Percentiles rank a stretch among this genome's conserved stretches.
Conservation (phyloP, 2,797 vertebrate genomes). For the Esox masquinongy region DNA sequence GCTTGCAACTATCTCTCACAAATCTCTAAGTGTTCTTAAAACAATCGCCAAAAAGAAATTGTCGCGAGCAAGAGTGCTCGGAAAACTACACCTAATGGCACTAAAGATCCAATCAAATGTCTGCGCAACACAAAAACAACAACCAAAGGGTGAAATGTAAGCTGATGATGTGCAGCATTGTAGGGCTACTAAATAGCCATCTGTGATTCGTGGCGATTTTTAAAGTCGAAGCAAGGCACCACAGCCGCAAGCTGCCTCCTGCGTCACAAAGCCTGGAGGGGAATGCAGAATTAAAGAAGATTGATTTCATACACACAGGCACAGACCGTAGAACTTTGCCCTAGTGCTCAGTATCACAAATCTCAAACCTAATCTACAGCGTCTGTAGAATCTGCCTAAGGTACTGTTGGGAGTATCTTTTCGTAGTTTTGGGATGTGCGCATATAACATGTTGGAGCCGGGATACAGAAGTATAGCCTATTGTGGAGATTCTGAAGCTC, state of each 20-base stretch:
- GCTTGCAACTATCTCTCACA: slow-evolving; percentile 80
- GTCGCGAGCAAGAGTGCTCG: slow-evolving; percentile 48
- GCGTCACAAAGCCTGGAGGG: slow-evolving; percentile 86
- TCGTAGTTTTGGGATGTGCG: slow-evolving; percentile 19
- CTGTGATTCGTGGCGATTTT: slow-evolving; percentile 94
- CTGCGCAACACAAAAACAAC: slow-evolving; percentile 70
- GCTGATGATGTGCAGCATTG: slow-evolving; percentile 98
- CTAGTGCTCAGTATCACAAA: slow-evolving; percentile 58
- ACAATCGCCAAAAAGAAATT: slow-evolving; percentile 78
- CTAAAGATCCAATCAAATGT: slow-evolving; percentile 70
- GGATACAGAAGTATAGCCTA: slow-evolving; percentile 3
- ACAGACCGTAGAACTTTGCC: slow-evolving; percentile 66
- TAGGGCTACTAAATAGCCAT: slow-evolving; percentile 99
- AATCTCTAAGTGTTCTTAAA: slow-evolving; percentile 77
- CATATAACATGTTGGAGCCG: neutral
- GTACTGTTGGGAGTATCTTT: slow-evolving; percentile 56
- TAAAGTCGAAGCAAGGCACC: slow-evolving; percentile 98
- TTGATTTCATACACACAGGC: slow-evolving; percentile 75
- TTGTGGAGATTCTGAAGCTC: neutral
- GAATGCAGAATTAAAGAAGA: slow-evolving; percentile 87
- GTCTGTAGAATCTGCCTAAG: slow-evolving; percentile 52
- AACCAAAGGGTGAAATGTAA: slow-evolving; percentile 83
- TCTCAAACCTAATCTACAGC: slow-evolving; percentile 48
- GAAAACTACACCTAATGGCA: slow-evolving; percentile 71
- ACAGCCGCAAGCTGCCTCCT: slow-evolving; percentile 90